Conservation (phyloP, 1,140 invertebrate species). For the Sycophila sp. region DNA sequence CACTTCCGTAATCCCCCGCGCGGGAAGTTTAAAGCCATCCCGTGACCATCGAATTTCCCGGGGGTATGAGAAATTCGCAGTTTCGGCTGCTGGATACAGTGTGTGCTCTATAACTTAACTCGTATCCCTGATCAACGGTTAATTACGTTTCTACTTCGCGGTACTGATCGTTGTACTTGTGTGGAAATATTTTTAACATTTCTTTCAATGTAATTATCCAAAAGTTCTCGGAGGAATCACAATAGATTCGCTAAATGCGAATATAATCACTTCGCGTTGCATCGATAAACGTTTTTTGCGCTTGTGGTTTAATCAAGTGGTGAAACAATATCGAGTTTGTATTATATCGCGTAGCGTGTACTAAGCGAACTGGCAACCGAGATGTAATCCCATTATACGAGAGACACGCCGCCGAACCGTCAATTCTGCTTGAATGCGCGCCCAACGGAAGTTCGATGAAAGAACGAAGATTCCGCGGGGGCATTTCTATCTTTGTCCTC, state of each 20-base stretch:
- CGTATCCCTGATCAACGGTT: not conserved
- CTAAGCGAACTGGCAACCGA: too few relatives aligned
- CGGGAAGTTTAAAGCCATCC: not conserved
- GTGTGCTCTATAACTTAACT: not conserved
- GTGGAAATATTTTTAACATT: not conserved
- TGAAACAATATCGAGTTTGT: too few relatives aligned
- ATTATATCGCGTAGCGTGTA: too few relatives aligned
- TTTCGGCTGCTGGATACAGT: too few relatives aligned
- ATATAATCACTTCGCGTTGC: not conserved
- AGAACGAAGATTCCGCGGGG: not conserved
- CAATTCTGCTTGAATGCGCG: not conserved
- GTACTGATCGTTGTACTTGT: not conserved
- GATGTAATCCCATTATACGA: not conserved
- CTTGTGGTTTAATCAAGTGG: too few relatives aligned
- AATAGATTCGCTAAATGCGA: not conserved
- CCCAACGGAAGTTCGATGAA: too few relatives aligned
- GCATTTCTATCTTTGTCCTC: too few relatives aligned
- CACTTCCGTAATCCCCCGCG: not conserved
- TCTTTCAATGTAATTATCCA: not conserved
- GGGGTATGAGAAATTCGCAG: not conserved
- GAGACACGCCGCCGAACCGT: not conserved
- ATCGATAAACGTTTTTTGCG: not conserved
- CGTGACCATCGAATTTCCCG: slow-evolving; percentile 7
- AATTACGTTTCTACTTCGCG: not conserved
- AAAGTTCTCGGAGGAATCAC: not conserved